Conservation (phyloP, 2,113 vertebrate genomes). For the Alces alces region DNA sequence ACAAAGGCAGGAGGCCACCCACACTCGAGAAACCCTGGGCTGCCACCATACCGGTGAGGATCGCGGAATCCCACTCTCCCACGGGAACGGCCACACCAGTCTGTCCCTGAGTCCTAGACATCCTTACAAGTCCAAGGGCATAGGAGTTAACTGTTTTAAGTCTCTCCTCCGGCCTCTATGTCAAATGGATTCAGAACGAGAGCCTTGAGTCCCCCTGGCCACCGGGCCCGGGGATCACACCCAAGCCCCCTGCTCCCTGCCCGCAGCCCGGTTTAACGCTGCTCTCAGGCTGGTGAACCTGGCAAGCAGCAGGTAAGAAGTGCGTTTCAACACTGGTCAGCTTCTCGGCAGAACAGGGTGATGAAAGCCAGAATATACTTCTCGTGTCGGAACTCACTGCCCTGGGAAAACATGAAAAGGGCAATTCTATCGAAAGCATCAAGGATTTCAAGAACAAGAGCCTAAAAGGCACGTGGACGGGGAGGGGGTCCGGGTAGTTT, state of each 20-base stretch:
- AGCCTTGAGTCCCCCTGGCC: constrained; percentile 28
- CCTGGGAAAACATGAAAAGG: background rate
- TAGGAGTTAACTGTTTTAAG: background rate
- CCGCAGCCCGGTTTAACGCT: constrained; percentile 52
- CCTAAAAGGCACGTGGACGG: background rate
- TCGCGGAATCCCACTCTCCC: background rate
- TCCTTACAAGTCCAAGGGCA: background rate
- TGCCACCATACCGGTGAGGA: rapidly evolving
- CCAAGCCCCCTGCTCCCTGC: background rate
- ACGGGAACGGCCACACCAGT: rapidly evolving
- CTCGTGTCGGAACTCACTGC: background rate
- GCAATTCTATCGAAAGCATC: background rate
- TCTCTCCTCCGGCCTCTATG: background rate
- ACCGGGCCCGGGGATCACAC: constrained; percentile 38
- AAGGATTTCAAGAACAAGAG: background rate
- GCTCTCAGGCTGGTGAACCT: background rate
- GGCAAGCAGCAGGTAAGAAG: background rate
- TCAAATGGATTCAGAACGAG: background rate
- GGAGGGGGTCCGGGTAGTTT: background rate
- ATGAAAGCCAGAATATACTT: constrained; percentile 29
- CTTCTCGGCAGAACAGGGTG: constrained; percentile 43
- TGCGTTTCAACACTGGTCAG: constrained; percentile 48
- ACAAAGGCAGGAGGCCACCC: background rate
- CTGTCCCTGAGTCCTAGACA: background rate
- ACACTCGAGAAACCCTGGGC: background rate